These are phyloP conservation scores for Himalopsyche japonica DNA, from an alignment of 2,888 invertebrate genomes.

Conservation along the genomic window DNA sequence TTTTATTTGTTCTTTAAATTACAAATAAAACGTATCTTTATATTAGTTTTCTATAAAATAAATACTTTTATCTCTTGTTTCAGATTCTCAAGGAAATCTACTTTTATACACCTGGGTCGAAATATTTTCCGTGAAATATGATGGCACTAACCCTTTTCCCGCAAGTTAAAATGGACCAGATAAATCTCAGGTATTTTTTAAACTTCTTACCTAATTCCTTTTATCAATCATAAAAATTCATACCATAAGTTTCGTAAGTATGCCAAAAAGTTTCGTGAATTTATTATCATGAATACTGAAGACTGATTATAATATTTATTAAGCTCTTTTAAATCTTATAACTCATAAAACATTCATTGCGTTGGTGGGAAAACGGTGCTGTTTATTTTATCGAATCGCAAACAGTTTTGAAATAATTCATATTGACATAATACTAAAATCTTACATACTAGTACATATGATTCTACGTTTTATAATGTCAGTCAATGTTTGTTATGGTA, in stretches of 20 bases:
- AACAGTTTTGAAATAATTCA: no score
- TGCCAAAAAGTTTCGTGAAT: not conserved
- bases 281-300: not conserved
- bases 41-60: not conserved
- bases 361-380: no score
- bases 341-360: no score
- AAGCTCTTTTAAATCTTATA: no score
- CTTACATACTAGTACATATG: no score
- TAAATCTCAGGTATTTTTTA: not conserved
- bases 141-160: not conserved
- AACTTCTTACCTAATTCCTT: not conserved
- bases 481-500: no score
- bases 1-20: no score
- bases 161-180: constrained; percentile 1
- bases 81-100: not conserved
- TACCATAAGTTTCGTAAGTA: not conserved
- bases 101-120: not conserved
- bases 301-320: no score
- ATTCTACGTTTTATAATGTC: no score
- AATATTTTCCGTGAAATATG: not conserved
- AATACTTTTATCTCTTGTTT: not conserved
- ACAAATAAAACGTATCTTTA: no score
- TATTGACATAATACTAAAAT: no score
- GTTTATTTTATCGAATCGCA: no score
- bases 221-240: constrained; percentile 1